Evolutionary conservation across 1,140 invertebrate species (phyloP).

Genomic region (Theocolax elegans): DNA sequence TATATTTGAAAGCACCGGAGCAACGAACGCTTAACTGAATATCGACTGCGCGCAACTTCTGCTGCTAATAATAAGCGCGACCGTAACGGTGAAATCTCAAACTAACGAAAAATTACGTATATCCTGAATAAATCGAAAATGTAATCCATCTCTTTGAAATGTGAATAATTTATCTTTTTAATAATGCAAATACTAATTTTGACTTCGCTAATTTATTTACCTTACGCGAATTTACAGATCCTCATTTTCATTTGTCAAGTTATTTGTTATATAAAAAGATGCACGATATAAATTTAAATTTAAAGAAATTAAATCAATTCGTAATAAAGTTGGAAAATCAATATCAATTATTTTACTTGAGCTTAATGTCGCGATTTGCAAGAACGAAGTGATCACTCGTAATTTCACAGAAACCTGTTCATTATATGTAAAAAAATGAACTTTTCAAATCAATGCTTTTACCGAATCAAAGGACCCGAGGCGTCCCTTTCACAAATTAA

Average conservation of each 20-base stretch:
- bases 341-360: slow-evolving; percentile 11
- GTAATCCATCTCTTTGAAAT: not conserved
- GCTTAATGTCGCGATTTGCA: not conserved
- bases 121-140: not conserved
- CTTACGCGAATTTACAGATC: no score
- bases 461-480: no score
- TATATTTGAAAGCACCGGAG: slow-evolving; percentile 8
- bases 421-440: not conserved
- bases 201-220: no score
- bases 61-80: slow-evolving; percentile 19
- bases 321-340: not conserved
- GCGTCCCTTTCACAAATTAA: slow-evolving; percentile 3
- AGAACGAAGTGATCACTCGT: slow-evolving; percentile 4
- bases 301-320: not conserved
- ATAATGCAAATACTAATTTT: not conserved
- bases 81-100: not conserved
- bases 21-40: slow-evolving; percentile 16
- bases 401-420: not conserved
- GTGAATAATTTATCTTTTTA: not conserved
- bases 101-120: not conserved
- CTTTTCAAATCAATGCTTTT: slow-evolving; percentile 5
- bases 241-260: no score
- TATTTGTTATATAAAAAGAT: no score
- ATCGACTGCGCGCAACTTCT: not conserved
- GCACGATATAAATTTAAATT: no score